Evolutionary conservation across 2,797 vertebrate genomes (phyloP).

Genomic region (Premnoplex brunnescens): DNA sequence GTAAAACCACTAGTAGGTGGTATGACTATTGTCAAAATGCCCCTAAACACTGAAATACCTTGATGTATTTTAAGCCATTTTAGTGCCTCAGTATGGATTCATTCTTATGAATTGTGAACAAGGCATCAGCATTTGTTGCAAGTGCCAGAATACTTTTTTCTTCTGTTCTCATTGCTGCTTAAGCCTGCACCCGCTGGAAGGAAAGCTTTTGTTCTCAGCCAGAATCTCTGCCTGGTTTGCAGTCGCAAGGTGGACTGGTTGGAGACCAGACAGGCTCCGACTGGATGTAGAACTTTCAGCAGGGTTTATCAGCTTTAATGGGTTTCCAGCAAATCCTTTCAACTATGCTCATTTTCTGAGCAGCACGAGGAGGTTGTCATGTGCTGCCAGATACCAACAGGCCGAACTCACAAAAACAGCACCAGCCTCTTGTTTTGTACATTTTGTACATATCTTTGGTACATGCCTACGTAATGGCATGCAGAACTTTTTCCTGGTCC

Average conservation of each 20-base stretch:
- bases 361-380: not conserved
- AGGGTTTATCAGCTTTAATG: not conserved
- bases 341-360: not conserved
- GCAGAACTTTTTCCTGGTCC: not conserved
- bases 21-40: not conserved
- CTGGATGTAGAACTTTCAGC: not conserved
- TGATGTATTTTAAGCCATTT: not conserved
- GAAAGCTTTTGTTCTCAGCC: not conserved
- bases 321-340: not conserved
- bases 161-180: not conserved
- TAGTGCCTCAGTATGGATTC: not conserved
- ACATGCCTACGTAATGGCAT: too few species aligned
- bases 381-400: not conserved
- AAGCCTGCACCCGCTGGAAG: not conserved
- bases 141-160: not conserved
- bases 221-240: not conserved
- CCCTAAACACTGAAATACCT: not conserved
- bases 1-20: not conserved
- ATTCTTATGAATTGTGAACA: not conserved
- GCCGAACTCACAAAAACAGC: not conserved
- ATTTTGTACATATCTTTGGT: not conserved
- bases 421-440: not conserved
- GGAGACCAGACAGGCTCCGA: rapidly evolving
- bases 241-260: not conserved
- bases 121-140: not conserved